phyloP scores from a whole-genome alignment of 2,113 vertebrate genomes.

The Ciconia boyciana region DNA sequence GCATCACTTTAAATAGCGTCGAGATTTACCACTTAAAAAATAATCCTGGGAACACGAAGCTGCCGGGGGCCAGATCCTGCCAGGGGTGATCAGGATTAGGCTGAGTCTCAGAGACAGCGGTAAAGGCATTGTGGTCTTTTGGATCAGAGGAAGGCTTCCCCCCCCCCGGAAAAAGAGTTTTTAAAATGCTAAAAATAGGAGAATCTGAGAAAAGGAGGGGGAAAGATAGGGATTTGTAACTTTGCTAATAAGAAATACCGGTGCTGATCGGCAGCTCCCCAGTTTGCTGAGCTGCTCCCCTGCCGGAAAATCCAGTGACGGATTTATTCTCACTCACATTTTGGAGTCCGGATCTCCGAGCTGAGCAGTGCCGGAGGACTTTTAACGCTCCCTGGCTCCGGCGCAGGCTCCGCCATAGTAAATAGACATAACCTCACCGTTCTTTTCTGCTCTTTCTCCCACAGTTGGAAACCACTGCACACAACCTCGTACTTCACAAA shows the following conservation, averaged over 20 bases:
- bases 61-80: not conserved
- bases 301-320: not conserved
- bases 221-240: not conserved
- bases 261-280: not conserved
- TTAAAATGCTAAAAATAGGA: not conserved
- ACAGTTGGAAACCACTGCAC: not conserved
- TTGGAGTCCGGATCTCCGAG: fast-evolving
- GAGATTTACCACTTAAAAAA: not conserved
- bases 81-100: not conserved
- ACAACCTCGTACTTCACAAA: not conserved
- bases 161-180: not conserved
- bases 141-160: not conserved
- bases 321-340: not conserved
- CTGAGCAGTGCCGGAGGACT: not conserved
- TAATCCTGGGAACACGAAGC: not conserved
- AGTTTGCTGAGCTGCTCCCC: not conserved
- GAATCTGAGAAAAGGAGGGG: not conserved
- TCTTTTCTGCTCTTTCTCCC: not conserved
- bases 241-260: fast-evolving
- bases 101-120: not conserved
- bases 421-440: not conserved
- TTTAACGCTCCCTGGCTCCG: not conserved
- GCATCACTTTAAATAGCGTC: not conserved
- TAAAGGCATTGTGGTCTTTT: not conserved
- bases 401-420: not conserved